Conservation (phyloP, 1,140 invertebrate species). For the Cheumatopsyche charites region DNA sequence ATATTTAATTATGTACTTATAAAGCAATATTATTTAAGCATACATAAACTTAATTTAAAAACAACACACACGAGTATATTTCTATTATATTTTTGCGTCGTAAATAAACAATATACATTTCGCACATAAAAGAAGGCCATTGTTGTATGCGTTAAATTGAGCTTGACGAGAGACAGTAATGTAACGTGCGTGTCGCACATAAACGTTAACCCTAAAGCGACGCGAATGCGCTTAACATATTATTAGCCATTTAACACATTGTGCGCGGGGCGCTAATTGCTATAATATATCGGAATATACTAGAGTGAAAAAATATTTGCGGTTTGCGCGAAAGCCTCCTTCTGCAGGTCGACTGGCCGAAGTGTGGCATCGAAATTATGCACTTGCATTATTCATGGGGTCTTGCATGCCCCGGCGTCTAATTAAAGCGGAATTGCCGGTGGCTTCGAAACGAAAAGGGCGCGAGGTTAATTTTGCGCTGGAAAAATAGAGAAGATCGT, state of each 20-base stretch:
- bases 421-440: conserved; percentile 28
- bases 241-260: no score
- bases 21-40: no score
- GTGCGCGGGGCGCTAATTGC: no score
- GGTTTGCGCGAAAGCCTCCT: no score
- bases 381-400: conserved; percentile 44
- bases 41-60: no score
- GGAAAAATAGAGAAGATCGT: no score
- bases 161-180: conserved; percentile 5
- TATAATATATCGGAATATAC: no score
- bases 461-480: no score
- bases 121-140: not conserved
- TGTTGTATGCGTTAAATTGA: conserved; percentile 3
- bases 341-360: not conserved
- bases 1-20: no score
- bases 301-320: no score
- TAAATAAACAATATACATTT: not conserved
- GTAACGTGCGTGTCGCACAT: not conserved
- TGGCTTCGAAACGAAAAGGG: not conserved
- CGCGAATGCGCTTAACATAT: not conserved
- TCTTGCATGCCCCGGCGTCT: conserved; percentile 26
- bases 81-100: no score
- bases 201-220: conserved; percentile 14
- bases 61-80: no score
- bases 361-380: conserved; percentile 40